A percentile compares a stretch with the other conserved stretches of the same genome.
phyloP scores from a whole-genome alignment of 2,113 vertebrate genomes.

The Callaeas wilsoni region DNA sequence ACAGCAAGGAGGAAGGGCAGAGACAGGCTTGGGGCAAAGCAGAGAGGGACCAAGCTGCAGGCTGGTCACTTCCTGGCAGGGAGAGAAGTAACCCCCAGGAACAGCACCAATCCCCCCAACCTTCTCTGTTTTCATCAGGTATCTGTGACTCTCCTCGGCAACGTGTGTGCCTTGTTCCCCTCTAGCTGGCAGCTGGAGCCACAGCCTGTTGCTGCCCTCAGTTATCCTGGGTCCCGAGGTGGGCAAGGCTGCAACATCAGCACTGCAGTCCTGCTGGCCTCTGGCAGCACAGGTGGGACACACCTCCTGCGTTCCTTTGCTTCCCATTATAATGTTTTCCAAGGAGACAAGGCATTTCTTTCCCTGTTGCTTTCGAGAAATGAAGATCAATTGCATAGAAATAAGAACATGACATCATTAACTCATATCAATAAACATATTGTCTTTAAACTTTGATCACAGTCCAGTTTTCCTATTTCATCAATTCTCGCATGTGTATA shows the following conservation, averaged over 20 bases:
- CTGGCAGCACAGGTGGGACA: neutral
- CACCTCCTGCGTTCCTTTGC: rapidly evolving
- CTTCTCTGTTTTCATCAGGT: neutral
- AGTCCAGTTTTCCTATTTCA: neutral
- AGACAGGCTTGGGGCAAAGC: neutral
- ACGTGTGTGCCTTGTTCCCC: neutral
- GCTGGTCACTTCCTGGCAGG: neutral
- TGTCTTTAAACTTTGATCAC: neutral
- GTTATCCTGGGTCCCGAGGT: rapidly evolving
- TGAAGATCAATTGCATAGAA: neutral
- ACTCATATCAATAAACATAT: neutral
- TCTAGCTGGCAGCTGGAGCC: neutral
- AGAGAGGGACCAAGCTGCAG: neutral
- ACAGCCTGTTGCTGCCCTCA: neutral
- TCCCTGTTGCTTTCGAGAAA: neutral
- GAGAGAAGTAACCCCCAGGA: neutral
- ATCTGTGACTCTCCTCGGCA: neutral
- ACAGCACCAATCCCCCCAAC: rapidly evolving
- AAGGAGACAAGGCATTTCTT: neutral
- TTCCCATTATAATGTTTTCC: neutral
- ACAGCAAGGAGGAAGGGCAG: neutral
- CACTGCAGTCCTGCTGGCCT: neutral
- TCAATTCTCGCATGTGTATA: neutral
- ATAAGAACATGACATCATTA: neutral
- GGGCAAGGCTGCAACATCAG: neutral